Evolutionary conservation across 2,113 vertebrate genomes (phyloP).

Genomic region (Pica pica): DNA sequence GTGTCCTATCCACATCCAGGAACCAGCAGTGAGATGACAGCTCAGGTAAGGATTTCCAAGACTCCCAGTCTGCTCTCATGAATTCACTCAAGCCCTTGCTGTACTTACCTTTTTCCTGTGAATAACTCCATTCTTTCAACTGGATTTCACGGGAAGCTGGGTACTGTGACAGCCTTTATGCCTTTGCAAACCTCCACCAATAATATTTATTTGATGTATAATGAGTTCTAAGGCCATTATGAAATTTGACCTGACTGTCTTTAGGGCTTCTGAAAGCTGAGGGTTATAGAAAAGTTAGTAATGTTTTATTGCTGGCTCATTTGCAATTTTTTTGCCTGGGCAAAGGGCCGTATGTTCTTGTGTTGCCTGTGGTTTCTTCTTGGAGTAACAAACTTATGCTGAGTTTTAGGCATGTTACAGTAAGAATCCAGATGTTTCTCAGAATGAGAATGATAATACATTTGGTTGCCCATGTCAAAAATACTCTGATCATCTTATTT

Average conservation of each 20-base stretch:
- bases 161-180: neutral
- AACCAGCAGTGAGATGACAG: neutral
- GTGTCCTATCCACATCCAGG: neutral
- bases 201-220: neutral
- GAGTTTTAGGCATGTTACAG: neutral
- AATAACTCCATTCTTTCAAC: neutral
- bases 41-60: neutral
- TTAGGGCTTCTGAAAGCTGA: neutral
- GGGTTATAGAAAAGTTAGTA: neutral
- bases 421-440: neutral
- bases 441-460: neutral
- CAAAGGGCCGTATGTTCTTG: neutral
- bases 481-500: neutral
- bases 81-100: neutral
- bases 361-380: neutral
- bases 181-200: neutral
- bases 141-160: neutral
- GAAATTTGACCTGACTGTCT: neutral
- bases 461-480: neutral
- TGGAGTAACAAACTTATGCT: neutral
- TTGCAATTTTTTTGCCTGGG: neutral
- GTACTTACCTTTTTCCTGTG: neutral
- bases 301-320: neutral
- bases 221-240: neutral
- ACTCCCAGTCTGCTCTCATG: neutral